phyloP scores from a whole-genome alignment of 2,797 vertebrate species.

The Huso huso region DNA sequence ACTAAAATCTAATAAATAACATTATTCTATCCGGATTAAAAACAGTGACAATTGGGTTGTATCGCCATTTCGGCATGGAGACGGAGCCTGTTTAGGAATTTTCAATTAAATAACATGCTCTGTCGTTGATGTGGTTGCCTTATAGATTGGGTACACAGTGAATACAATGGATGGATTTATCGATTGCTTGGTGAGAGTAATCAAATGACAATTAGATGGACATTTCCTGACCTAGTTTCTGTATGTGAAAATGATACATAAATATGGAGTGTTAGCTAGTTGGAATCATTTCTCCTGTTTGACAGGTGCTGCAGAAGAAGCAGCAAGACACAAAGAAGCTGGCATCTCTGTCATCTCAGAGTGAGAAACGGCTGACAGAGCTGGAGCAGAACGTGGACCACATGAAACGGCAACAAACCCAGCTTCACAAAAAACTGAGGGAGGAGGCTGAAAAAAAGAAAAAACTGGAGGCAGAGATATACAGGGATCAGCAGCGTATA shows the following conservation, averaged over 20 bases:
- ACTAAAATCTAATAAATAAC: too few species aligned
- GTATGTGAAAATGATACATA: background rate
- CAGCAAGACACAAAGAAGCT: slow-evolving; percentile 56
- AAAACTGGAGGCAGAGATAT: slow-evolving; percentile 56
- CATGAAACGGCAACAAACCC: slow-evolving; percentile 63
- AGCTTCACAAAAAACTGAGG: slow-evolving; percentile 57
- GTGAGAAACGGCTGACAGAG: slow-evolving; percentile 57
- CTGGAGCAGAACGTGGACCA: slow-evolving; percentile 64
- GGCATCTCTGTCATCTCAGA: slow-evolving; percentile 62
- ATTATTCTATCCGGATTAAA: too few species aligned
- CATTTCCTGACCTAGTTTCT: too few species aligned
- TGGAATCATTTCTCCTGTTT: slow-evolving; percentile 33
- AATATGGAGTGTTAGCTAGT: background rate
- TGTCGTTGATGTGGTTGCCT: too few species aligned
- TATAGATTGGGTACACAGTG: too few species aligned
- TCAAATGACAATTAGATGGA: too few species aligned
- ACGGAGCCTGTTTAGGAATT: too few species aligned
- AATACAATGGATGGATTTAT: too few species aligned
- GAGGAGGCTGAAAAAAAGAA: slow-evolving; percentile 51
- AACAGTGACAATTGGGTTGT: too few species aligned
- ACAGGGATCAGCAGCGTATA: slow-evolving; percentile 56
- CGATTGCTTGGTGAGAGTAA: too few species aligned
- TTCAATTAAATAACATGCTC: too few species aligned
- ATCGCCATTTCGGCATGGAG: too few species aligned
- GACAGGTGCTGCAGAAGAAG: slow-evolving; percentile 45